Percentiles rank a stretch among this genome's conserved stretches.
phyloP scores from a whole-genome alignment of 2,113 vertebrate species.

The Natator depressus region DNA sequence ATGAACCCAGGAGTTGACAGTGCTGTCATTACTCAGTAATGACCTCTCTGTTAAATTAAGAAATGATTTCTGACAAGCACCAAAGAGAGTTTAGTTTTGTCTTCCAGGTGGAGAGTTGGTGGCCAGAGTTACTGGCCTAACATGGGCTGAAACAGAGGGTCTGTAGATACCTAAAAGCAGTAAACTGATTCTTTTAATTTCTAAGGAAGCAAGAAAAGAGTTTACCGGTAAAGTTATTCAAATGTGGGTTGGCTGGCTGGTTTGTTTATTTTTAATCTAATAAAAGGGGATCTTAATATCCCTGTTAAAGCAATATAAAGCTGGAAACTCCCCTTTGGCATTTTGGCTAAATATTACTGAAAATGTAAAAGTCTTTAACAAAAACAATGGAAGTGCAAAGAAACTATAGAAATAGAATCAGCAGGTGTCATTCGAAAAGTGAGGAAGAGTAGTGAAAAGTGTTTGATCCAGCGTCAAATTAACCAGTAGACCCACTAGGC shows the following conservation, averaged over 20 bases:
- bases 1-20: background rate
- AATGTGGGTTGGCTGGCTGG: conserved; percentile 58
- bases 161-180: background rate
- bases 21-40: background rate
- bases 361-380: conserved; percentile 56
- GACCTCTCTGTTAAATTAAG: background rate
- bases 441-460: background rate
- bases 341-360: conserved; percentile 64
- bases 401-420: conserved; percentile 21
- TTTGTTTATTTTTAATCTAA: conserved; percentile 72
- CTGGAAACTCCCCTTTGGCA: conserved; percentile 43
- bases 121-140: fast-evolving
- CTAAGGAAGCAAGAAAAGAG: conserved; percentile 41
- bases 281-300: conserved; percentile 68
- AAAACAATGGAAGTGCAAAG: conserved; percentile 54
- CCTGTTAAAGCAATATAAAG: conserved; percentile 60
- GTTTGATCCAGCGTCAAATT: background rate
- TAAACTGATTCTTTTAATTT: background rate
- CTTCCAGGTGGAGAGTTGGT: background rate
- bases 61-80: background rate
- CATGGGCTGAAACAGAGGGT: background rate
- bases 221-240: conserved; percentile 16
- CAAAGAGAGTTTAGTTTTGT: background rate
- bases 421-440: conserved; percentile 24
- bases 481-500: fast-evolving